Evolutionary conservation across 2,888 invertebrate genomes (phyloP).

Genomic region (Megastigmus dorsalis): DNA sequence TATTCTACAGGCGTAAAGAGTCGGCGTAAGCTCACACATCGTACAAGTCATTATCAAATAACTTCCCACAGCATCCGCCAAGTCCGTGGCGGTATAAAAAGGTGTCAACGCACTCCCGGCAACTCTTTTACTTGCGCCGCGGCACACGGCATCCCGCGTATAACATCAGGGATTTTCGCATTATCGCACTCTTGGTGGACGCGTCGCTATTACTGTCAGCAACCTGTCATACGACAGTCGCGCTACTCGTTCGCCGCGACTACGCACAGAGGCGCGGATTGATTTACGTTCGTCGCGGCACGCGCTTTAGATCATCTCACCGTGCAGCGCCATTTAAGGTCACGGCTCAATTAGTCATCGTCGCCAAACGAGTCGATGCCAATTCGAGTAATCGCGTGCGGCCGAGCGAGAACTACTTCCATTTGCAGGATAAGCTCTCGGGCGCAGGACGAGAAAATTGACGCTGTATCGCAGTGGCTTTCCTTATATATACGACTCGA

Average conservation of each 20-base stretch:
- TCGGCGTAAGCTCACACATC: background rate
- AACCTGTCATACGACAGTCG: conserved; percentile 13
- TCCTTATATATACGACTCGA: no score
- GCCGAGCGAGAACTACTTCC: no score
- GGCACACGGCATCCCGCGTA: no score
- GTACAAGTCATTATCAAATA: background rate
- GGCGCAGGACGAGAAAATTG: no score
- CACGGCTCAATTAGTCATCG: conserved; percentile 62
- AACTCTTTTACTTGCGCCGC: no score
- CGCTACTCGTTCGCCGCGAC: no score
- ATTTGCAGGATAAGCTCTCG: no score
- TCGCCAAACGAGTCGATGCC: conserved; percentile 59
- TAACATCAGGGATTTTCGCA: no score
- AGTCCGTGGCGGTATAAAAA: background rate
- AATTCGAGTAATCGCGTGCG: no score
- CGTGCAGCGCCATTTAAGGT: conserved; percentile 61
- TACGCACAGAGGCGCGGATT: no score
- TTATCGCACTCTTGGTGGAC: background rate
- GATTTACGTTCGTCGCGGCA: conserved; percentile 6
- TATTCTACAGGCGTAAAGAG: background rate
- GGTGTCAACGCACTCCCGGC: background rate
- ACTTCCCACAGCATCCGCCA: background rate
- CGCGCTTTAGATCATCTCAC: background rate
- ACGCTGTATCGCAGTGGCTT: no score
- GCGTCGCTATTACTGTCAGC: background rate